These are phyloP conservation scores for Tetraneura akinire DNA, from an alignment of 1,140 invertebrate genomes.

Conservation along the genomic window DNA sequence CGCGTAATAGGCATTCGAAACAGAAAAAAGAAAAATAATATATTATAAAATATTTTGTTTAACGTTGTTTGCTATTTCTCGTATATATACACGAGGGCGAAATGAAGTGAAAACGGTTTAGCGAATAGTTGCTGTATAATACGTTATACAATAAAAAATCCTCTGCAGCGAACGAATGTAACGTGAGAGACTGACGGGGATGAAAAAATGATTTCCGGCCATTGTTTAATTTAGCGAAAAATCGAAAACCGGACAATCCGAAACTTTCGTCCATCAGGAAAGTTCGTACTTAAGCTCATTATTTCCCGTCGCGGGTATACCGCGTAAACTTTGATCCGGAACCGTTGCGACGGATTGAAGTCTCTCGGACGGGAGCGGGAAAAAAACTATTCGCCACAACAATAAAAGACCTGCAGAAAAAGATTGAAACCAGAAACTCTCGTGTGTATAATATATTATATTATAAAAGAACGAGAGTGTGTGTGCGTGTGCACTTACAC, in stretches of 20 bases:
- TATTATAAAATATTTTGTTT: no score
- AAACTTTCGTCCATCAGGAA: conserved; percentile 21
- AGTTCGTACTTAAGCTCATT: conserved; percentile 48
- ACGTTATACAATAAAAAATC: neutral
- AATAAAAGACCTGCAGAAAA: conserved; percentile 39
- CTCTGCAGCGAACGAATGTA: neutral
- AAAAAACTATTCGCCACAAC: neutral
- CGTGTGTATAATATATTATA: no score
- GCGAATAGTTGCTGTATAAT: no score
- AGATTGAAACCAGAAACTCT: neutral
- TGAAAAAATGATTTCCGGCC: conserved; percentile 19
- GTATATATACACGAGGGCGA: no score
- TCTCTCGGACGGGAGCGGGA: conserved; percentile 14
- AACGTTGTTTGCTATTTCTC: no score
- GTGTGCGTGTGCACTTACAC: no score
- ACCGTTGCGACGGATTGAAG: neutral
- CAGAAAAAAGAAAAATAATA: no score
- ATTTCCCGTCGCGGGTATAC: conserved; percentile 4
- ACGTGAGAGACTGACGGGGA: neutral
- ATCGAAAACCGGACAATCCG: conserved; percentile 16
- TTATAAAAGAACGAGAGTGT: no score
- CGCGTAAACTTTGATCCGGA: neutral
- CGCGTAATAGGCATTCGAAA: no score
- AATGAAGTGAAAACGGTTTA: no score
- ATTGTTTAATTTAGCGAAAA: conserved; percentile 39